Conservation (phyloP, 2,888 invertebrate genomes). For the Hanleya hanleyi region DNA sequence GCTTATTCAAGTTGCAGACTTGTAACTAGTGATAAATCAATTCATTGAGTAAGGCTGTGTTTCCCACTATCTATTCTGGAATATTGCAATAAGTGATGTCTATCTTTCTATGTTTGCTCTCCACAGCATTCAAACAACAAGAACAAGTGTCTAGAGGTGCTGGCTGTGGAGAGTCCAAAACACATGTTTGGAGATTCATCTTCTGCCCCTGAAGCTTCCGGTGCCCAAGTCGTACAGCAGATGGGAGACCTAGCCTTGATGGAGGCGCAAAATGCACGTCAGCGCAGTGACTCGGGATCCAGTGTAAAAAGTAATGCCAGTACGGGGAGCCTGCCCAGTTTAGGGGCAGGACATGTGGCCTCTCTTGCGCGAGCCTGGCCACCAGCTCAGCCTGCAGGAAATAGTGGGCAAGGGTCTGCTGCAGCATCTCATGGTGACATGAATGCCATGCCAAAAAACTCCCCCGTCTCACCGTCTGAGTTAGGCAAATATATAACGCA, state of each 20-base stretch:
- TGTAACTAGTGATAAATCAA: too few relatives aligned
- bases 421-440: background rate
- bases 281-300: slow-evolving; percentile 49
- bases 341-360: slow-evolving; percentile 6
- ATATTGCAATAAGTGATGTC: too few relatives aligned
- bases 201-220: background rate
- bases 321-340: slow-evolving; percentile 39
- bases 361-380: background rate
- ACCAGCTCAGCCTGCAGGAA: background rate
- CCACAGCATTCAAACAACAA: slow-evolving; percentile 61
- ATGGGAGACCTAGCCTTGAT: slow-evolving; percentile 10
- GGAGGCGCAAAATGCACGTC: slow-evolving; percentile 37
- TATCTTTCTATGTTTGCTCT: too few relatives aligned
- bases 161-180: slow-evolving; percentile 52
- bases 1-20: too few relatives aligned
- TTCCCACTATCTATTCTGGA: too few relatives aligned
- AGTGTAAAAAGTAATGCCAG: slow-evolving; percentile 51
- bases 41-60: too few relatives aligned
- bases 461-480: background rate
- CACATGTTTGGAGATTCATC: background rate
- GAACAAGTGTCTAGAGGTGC: slow-evolving; percentile 56
- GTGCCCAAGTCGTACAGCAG: background rate
- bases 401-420: background rate
- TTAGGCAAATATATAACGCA: background rate
- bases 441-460: background rate